Evolutionary conservation across 2,888 invertebrate species (phyloP), one percentile per base, ranked within the genome.

Genomic region (Melinaea marsaeus): DNA sequence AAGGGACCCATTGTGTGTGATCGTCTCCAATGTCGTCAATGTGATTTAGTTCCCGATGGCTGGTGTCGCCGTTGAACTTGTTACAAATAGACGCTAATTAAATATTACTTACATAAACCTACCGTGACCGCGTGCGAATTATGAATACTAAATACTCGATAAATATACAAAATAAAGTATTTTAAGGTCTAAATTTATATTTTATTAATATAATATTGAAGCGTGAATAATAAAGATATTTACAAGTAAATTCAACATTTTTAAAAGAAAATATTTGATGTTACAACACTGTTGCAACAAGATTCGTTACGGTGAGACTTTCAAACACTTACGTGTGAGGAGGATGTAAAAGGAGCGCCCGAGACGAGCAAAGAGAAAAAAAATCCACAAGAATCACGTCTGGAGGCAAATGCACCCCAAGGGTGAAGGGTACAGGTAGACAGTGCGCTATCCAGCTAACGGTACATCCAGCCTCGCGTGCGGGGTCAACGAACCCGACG

Each of bases 401-500:
- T 51, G 63, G 61, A 67, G 61, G 60, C 64, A 62, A 65, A 63
- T 62, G 64, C 68, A 65, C 69, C 69, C 66, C 59, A 66, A 69
- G 72, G 68, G 70, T 64, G 75, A 75, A 79, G 78, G 78, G 78
- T 76, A 60, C 58, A 74, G 72, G 75, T 75, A 80, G 78, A 60
- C 62, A 69, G 74, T 73, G 73, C 76, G 74, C 73, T 76, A 78
- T 77, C 74, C 75, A 75, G 75, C 73, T 88, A 87, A 88, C 86
- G 86, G 88, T 82, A 82, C 74, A 78, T 80, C 75, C 79, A 78
- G 79, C 77, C 80, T 79, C 78, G 70, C 79, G 77, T 62, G 76
- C 71, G 78, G 86, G 91, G 88, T 87, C 85, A 86, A 84, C 80
- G 90, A 89, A 80, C 87, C 77, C 77, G 65, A 78, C 67, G 72